Evolutionary conservation across 2,113 vertebrate genomes (phyloP).

Genomic region (Sceloporus tristichus): DNA sequence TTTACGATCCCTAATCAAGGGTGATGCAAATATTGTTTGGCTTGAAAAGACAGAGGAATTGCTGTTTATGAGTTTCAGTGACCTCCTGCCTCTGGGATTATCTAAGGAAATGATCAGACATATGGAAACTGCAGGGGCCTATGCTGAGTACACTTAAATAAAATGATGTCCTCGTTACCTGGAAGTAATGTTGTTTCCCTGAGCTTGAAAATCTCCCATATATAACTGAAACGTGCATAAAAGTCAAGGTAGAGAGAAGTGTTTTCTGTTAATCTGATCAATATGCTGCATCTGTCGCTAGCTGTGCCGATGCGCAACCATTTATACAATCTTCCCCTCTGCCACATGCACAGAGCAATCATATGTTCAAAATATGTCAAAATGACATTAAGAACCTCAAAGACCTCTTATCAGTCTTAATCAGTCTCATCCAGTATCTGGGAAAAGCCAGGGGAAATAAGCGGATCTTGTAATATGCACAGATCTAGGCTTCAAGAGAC

Average conservation of each 20-base stretch:
- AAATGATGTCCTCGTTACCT: slow-evolving; percentile 57
- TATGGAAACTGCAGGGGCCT: slow-evolving; percentile 50
- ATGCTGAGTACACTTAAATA: slow-evolving; percentile 55
- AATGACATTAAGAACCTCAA: slow-evolving; percentile 34
- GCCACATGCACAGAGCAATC: not conserved
- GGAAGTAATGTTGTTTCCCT: slow-evolving; percentile 56
- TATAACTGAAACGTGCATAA: slow-evolving; percentile 41
- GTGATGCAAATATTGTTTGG: slow-evolving; percentile 24
- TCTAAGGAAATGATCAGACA: slow-evolving; percentile 44
- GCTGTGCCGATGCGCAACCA: not conserved
- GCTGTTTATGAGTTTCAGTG: slow-evolving; percentile 31
- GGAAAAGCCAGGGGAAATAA: slow-evolving; percentile 18
- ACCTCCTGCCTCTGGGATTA: slow-evolving; percentile 39
- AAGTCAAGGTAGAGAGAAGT: slow-evolving; percentile 29
- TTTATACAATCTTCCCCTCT: not conserved
- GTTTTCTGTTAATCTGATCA: slow-evolving; percentile 45
- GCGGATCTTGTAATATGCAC: slow-evolving; percentile 20
- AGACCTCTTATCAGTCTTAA: slow-evolving; percentile 38
- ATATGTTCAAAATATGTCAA: slow-evolving; percentile 20
- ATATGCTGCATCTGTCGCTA: not conserved
- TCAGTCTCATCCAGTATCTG: slow-evolving; percentile 29
- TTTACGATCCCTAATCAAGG: slow-evolving; percentile 24
- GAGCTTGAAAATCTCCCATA: slow-evolving; percentile 24
- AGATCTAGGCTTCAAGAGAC: slow-evolving; percentile 32
- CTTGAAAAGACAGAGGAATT: slow-evolving; percentile 23